phyloP scores from a whole-genome alignment of 2,888 invertebrate species.

The Epirrita christyi region DNA sequence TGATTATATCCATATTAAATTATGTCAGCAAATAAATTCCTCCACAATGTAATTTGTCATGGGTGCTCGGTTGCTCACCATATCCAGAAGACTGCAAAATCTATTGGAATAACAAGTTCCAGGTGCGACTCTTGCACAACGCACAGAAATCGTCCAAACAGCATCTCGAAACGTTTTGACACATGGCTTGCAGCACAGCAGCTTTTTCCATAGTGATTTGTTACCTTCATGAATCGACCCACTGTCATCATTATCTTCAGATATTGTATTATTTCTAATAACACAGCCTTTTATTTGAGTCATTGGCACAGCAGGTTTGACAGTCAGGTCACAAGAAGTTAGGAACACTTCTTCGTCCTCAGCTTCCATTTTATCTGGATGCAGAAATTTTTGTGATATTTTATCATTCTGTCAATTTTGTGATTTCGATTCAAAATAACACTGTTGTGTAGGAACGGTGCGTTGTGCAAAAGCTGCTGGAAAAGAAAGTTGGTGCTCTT shows the following conservation, averaged over 20 bases:
- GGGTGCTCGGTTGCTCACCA: constrained; percentile 54
- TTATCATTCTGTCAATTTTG: constrained; percentile 8
- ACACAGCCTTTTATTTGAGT: constrained; percentile 60
- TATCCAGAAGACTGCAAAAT: constrained; percentile 60
- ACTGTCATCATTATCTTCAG: constrained; percentile 44
- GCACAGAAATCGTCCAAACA: constrained; percentile 69
- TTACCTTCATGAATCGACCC: constrained; percentile 26
- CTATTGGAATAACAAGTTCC: constrained; percentile 50
- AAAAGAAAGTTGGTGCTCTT: constrained; percentile 38
- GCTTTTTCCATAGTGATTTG: constrained; percentile 55
- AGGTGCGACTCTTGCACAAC: constrained; percentile 64
- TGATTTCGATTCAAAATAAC: constrained; percentile 57
- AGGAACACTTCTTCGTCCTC: constrained; percentile 65
- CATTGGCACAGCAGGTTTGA: constrained; percentile 43
- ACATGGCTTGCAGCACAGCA: constrained; percentile 57
- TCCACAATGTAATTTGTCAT: too few relatives aligned
- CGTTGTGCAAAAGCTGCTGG: constrained; percentile 55
- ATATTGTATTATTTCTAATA: constrained; percentile 49
- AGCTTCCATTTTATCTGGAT: constrained; percentile 50
- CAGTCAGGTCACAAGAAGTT: constrained; percentile 65
- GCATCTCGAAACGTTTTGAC: constrained; percentile 47
- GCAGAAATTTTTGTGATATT: constrained; percentile 27
- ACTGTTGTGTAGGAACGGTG: constrained; percentile 61
- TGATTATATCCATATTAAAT: neutral
- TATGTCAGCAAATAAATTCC: too few relatives aligned